Conservation (phyloP, 2,113 vertebrate species). For the Corvus cornix region DNA sequence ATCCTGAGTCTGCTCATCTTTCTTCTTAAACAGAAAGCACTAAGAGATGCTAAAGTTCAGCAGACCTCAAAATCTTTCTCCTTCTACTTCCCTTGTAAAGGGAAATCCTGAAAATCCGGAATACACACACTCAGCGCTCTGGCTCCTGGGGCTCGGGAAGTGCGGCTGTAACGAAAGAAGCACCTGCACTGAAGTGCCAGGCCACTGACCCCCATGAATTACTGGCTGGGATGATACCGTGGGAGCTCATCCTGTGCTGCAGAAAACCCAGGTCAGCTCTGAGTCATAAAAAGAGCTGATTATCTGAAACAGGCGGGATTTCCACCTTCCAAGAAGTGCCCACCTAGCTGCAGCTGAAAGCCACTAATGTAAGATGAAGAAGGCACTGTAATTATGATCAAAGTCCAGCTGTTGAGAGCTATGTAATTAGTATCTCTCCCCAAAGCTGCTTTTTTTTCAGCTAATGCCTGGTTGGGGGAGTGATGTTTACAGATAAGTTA, state of each 20-base stretch:
- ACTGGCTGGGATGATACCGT: background rate
- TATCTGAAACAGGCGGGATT: background rate
- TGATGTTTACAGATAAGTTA: conserved; percentile 61
- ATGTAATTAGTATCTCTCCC: conserved; percentile 50
- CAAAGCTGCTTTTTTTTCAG: background rate
- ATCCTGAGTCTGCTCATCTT: background rate
- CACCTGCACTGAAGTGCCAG: background rate
- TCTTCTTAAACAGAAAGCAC: background rate
- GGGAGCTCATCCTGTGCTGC: background rate
- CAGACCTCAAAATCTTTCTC: background rate
- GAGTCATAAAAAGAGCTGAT: background rate
- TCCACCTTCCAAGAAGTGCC: conserved; percentile 30
- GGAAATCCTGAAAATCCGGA: background rate
- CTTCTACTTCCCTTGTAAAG: background rate
- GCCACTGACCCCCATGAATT: background rate
- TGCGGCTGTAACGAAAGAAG: background rate
- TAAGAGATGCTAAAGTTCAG: background rate
- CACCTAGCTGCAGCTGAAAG: conserved; percentile 31
- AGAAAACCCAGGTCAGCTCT: background rate
- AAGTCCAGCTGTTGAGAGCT: conserved; percentile 50
- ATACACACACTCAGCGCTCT: background rate
- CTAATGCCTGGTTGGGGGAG: conserved; percentile 26
- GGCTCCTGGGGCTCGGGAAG: background rate
- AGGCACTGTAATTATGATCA: conserved; percentile 63
- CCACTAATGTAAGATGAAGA: conserved; percentile 12